Evolutionary conservation across 2,113 vertebrate species (phyloP).

Genomic region (Lycaon pictus): DNA sequence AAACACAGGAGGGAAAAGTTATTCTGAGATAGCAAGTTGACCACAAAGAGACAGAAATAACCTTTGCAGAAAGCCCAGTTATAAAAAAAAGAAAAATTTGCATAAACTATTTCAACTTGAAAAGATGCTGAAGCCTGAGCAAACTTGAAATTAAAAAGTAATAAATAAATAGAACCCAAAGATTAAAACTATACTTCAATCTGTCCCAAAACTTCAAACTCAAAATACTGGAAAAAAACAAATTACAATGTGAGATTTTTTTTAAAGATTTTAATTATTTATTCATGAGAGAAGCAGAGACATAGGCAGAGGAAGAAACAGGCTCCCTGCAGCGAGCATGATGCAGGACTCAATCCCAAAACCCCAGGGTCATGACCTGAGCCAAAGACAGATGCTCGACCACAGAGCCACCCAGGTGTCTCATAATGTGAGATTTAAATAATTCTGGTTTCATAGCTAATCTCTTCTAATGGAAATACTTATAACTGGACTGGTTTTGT

Average conservation of each 20-base stretch:
- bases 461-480: constrained; percentile 31
- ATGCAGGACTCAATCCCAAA: too few relatives aligned
- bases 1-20: neutral
- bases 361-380: too few relatives aligned
- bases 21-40: neutral
- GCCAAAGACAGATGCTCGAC: too few relatives aligned
- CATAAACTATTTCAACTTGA: constrained; percentile 52
- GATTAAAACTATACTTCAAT: neutral
- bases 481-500: neutral
- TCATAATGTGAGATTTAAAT: constrained; percentile 7
- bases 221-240: neutral
- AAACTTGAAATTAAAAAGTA: constrained; percentile 55
- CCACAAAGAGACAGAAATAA: constrained; percentile 68
- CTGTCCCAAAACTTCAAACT: neutral
- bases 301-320: too few relatives aligned
- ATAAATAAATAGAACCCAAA: neutral
- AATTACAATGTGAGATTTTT: too few relatives aligned
- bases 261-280: too few relatives aligned
- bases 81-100: constrained; percentile 54
- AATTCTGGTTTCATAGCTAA: constrained; percentile 21
- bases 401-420: too few relatives aligned
- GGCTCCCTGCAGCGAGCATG: too few relatives aligned
- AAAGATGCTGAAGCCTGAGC: constrained; percentile 12
- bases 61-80: constrained; percentile 32
- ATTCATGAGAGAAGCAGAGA: too few relatives aligned